A percentile compares a stretch with the other conserved stretches of the same genome.
Conservation (phyloP, 2,888 invertebrate species). For the Apotomis turbidana region DNA sequence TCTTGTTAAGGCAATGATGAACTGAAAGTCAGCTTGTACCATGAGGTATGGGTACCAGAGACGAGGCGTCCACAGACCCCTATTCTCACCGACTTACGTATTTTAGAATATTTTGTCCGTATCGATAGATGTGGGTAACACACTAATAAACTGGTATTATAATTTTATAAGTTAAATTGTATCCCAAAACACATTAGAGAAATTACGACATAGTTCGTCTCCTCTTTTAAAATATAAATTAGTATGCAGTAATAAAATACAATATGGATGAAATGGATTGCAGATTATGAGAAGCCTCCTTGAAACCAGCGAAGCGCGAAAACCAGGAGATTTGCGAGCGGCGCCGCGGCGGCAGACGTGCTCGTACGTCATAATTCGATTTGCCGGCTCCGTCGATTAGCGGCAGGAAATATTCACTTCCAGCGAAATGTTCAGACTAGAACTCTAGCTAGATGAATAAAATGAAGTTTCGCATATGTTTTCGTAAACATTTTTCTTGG, state of each 20-base stretch:
- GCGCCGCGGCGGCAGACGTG: constrained; percentile 32
- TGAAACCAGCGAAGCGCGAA: constrained; percentile 60
- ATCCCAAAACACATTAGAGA: too few relatives aligned
- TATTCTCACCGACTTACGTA: too few relatives aligned
- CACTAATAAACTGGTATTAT: too few relatives aligned
- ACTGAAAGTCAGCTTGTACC: too few relatives aligned
- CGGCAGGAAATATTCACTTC: constrained; percentile 56
- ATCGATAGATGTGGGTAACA: too few relatives aligned
- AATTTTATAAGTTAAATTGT: too few relatives aligned
- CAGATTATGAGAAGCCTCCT: constrained; percentile 51
- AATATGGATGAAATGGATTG: background rate
- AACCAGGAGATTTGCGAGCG: constrained; percentile 62
- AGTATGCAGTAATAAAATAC: background rate
- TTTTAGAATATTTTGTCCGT: too few relatives aligned
- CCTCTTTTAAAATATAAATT: too few relatives aligned
- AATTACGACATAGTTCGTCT: too few relatives aligned
- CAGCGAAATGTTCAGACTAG: constrained; percentile 12
- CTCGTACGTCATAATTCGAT: constrained; percentile 63
- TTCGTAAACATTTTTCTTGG: background rate
- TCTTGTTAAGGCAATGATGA: too few relatives aligned
- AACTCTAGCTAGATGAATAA: background rate
- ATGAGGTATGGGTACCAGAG: too few relatives aligned
- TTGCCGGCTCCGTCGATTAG: constrained; percentile 68
- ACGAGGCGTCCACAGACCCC: too few relatives aligned
- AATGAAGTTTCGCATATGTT: background rate